Percentiles rank a stretch among this genome's conserved stretches.
These are phyloP conservation scores for Anthophora plumipes DNA, from an alignment of 2,888 invertebrate species.

Conservation along the genomic window DNA sequence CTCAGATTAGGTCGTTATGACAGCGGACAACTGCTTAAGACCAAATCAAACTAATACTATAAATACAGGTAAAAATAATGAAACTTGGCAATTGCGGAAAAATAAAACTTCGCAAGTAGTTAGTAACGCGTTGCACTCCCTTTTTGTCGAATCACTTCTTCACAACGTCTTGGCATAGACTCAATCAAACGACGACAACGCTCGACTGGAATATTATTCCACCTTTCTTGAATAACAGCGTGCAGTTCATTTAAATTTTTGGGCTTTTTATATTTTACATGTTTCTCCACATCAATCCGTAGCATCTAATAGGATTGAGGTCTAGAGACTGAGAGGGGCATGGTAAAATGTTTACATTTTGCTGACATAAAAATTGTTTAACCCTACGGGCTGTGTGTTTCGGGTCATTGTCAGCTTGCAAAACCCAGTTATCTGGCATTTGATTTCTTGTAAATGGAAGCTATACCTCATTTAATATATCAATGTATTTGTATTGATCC, in stretches of 20 bases:
- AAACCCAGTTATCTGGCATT: conserved; percentile 7
- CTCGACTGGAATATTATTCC: conserved; percentile 3
- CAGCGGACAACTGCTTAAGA: too few relatives aligned
- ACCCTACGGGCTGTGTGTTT: conserved; percentile 7
- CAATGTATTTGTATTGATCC: neutral
- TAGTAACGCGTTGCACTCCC: too few relatives aligned
- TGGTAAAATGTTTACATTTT: neutral
- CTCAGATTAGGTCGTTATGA: neutral
- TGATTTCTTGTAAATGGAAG: conserved; percentile 5
- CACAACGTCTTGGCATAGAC: neutral
- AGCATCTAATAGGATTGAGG: conserved; percentile 5
- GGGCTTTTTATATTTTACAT: neutral
- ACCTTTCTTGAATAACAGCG: conserved; percentile 10
- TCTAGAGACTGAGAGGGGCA: conserved; percentile 19
- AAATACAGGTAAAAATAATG: too few relatives aligned
- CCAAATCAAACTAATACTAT: too few relatives aligned
- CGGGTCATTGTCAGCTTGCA: conserved; percentile 6
- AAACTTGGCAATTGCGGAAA: too few relatives aligned
- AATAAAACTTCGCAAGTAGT: too few relatives aligned
- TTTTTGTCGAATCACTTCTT: too few relatives aligned
- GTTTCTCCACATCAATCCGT: neutral
- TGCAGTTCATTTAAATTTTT: conserved; percentile 5
- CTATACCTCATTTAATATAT: conserved; percentile 1
- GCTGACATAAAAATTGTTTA: conserved; percentile 4
- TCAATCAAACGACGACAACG: neutral